phyloP scores from a whole-genome alignment of 2,888 invertebrate species.

The Agonopterix heracliana region DNA sequence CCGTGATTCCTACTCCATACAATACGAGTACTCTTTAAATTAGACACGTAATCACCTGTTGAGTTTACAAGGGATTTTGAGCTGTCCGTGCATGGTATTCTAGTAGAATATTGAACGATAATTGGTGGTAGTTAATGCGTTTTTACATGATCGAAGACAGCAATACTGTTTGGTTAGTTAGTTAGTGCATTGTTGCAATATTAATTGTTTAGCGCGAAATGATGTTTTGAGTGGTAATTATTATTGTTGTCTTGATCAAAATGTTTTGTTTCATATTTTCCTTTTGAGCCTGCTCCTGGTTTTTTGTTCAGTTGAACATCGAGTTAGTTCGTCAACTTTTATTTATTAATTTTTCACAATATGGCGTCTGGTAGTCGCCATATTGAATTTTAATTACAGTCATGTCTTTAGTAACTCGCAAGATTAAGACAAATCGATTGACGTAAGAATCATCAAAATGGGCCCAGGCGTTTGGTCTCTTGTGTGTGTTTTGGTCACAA shows the following conservation, averaged over 20 bases:
- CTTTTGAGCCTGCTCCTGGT: neutral
- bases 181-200: slow-evolving; percentile 39
- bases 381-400: no score
- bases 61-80: slow-evolving; percentile 14
- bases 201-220: slow-evolving; percentile 25
- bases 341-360: no score
- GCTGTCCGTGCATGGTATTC: slow-evolving; percentile 5
- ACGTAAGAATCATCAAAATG: no score
- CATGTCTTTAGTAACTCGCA: no score
- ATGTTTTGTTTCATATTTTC: neutral
- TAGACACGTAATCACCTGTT: slow-evolving; percentile 25
- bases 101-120: neutral
- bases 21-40: slow-evolving; percentile 17
- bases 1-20: slow-evolving; percentile 45
- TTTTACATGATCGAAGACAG: neutral
- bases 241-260: neutral
- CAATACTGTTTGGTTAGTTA: slow-evolving; percentile 49
- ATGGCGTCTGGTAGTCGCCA: no score
- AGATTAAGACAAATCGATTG: no score
- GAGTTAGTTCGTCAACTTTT: no score
- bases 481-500: no score
- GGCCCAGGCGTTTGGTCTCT: no score
- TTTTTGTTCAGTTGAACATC: neutral
- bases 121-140: neutral
- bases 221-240: slow-evolving; percentile 2